Evolutionary conservation across 2,113 vertebrate species (phyloP), one percentile per base, ranked within the genome.

Genomic region (Cathartes aura): DNA sequence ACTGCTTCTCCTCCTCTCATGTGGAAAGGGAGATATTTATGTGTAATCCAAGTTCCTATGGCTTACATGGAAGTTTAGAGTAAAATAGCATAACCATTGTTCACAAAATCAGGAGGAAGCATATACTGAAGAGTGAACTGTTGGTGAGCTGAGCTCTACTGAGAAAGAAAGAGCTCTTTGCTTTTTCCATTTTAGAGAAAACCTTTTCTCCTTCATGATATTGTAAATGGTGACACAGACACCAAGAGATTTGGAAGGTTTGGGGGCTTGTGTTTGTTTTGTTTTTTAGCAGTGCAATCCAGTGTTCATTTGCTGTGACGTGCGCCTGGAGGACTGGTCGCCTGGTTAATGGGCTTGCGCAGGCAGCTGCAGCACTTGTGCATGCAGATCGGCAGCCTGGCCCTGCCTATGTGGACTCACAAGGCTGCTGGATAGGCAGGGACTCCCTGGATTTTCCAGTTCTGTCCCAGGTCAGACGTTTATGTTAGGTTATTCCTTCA

Each of bases 391-490:
- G 0, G 24, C 55, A 76, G 82, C 68, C 30, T 40, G n/a, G 48
- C 74, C 58, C 48, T 64, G 55, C 80, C 74, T 40, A 2, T 2
- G 0, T 9, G 78, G 22, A 7, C 34, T 82, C 70, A 8, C 16
- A 11, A 13, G 56, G 73, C 72, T 94, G 83, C 78, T 60, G 91
- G 63, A 6, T 6, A 29, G 45, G 59, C 79, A 71, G n/a, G 36
- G 38, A 45, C 47, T 87, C 53, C 72, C 63, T 47, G 81, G 73
- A 67, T 71, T 60, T 95, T 85, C 56, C 87, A 60, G 84, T 58
- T 76, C 70, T 79, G 38, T 72, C 73, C 68, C 64, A 63, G 58
- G 47, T 8, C 82, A 71, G 43, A 8, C 1, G 2, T 56, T 78
- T 59, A 12, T 58, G 13, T 29, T 8, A 5, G 29, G 42, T 80